Base-by-base conservation (phyloP, 2,113 vertebrate genomes). In the Esox niger region DNA sequence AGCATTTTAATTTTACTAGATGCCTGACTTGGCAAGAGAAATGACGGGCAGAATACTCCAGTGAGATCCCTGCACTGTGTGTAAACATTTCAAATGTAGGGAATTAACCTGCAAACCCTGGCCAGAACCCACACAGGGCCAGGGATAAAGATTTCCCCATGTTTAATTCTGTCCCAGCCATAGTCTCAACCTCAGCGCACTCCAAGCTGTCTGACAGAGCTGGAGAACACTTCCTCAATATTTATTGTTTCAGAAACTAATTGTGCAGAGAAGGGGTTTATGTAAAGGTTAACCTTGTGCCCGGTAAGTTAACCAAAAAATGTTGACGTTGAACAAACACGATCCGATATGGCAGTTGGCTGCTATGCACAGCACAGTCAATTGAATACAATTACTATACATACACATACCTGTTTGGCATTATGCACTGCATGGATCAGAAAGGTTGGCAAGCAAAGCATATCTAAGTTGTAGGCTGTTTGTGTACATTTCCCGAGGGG, bases 1-100 rank as follows among this genome's bases (percentile, higher is more conserved):
- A 81, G 81, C 80, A 58, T 77, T 85, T 84, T 82, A 84, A 89
- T 88, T 86, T 71, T 25, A 1, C 58, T 65, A 47, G 70, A 38
- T 58, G 79, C 75, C 77, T 79, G 87, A 84, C 77, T 90, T 90
- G 88, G 85, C 85, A 84, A 73, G 83, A 78, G 77, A 76, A 58
- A 68, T 75, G 57, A 75, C 69, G 62, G 75, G 63, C 66, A 47
- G 64, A 77, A 57, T 57, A 70, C 57, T 70, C 68, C 57, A 79
- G 70, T 4, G 46, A 47, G 11, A 35, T 60, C 49, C 62, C 63
- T 32, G 27, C 57, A 46, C 66, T 29, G 47, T 63, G 70, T 70
- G 62, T 62, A 76, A 82, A 82, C 71, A 80, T 79, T 46, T 73
- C 60, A 79, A 80, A 78, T 49, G 72, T 71, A 66, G 73, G 64